Base-by-base conservation (phyloP, 2,797 vertebrate genomes). In the Spinibarbus caldwelli region DNA sequence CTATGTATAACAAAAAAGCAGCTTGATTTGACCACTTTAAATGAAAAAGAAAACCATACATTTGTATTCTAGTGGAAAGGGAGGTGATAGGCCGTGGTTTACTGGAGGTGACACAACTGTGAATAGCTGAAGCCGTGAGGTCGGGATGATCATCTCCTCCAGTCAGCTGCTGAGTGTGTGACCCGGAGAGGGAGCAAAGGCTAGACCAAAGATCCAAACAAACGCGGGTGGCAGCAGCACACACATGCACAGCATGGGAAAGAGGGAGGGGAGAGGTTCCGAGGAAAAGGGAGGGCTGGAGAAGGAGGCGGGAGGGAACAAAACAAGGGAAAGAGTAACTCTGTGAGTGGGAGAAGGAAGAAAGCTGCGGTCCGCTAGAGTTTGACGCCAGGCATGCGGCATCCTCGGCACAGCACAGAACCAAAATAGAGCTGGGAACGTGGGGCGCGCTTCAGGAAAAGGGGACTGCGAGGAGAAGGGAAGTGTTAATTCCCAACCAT, bases 271-370 rank as follows among this genome's bases (percentile, higher is more conserved):
- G 89, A 76, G 86, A 85, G 77, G 80, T 68, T 49, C 19, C 0
- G 78, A 72, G 90, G 77, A 86, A 70, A 80, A 86, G 75, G 86
- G 80, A 86, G 80, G 86, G 85, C 71, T 43, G 68, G 36, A 84
- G 78, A 87, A 41, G 68, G 86, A 87, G 83, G 85, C 91, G 94
- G 89, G 94, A 93, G 93, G 94, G 94, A 94, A 92, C 34, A 83
- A 89, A 87, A 88, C 82, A 83, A 84, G 88, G 64, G 78, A 92
- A 88, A 11, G 82, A 78, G 86, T 85, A 85, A 84, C 84, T 86
- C 86, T 62, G 66, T 52, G 49, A 85, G 82, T 64, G 81, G 86
- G 34, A 78, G 76, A 86, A 86, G 77, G 87, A 90, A 82, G 82
- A 85, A 43, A 82, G 84, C 83, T 88, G 86, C 49, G 87, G 88